phyloP scores from a whole-genome alignment of 2,888 invertebrate genomes.

The Tribolium freemani region DNA sequence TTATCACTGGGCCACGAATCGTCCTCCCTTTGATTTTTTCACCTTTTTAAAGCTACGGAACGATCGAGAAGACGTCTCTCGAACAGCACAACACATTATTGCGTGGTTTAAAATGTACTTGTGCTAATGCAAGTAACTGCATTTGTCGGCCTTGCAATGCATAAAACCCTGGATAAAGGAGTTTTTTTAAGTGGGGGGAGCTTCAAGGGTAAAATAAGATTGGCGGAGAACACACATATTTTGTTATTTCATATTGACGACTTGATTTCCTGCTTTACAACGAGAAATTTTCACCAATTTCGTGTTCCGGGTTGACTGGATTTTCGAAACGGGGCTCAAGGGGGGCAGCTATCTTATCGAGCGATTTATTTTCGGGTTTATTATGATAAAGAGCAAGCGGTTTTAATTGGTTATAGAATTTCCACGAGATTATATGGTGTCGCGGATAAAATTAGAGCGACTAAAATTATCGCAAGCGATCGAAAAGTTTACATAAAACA shows the following conservation, averaged over 20 bases:
- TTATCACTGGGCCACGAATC: neutral
- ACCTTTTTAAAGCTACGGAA: constrained; percentile 24
- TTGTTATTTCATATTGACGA: constrained; percentile 40
- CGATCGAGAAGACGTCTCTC: constrained; percentile 35
- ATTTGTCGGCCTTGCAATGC: constrained; percentile 63
- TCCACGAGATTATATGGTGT: no score
- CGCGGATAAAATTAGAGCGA: no score
- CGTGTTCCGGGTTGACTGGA: no score
- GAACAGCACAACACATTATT: constrained; percentile 39
- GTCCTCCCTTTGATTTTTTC: constrained; percentile 1
- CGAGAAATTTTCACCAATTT: neutral
- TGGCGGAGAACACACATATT: constrained; percentile 54
- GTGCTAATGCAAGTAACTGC: constrained; percentile 59
- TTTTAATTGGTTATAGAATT: no score
- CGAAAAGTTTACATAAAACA: no score
- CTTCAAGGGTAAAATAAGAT: constrained; percentile 64
- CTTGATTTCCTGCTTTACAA: constrained; percentile 12
- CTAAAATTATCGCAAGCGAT: no score
- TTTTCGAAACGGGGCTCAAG: no score
- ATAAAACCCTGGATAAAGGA: constrained; percentile 65
- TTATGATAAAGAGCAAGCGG: no score
- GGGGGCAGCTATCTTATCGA: no score
- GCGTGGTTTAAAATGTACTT: constrained; percentile 49
- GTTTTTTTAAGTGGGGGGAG: constrained; percentile 65
- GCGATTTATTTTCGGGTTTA: no score